phyloP scores from a whole-genome alignment of 1,140 invertebrate genomes.

The Drosophila miranda region DNA sequence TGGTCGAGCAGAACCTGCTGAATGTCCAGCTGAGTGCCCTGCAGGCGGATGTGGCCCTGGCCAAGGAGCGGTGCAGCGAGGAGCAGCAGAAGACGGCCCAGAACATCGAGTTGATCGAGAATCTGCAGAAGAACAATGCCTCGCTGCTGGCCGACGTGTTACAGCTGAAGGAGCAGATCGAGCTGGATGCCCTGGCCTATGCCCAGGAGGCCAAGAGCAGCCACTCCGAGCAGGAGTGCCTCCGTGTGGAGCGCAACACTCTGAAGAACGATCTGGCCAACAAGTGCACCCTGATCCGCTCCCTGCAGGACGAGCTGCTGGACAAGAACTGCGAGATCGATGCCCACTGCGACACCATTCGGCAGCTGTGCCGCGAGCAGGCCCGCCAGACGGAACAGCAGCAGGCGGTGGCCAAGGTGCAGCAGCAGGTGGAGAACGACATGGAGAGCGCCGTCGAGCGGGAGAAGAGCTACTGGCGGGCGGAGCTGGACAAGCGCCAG shows the following conservation, averaged over 20 bases:
- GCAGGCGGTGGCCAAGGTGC: slow-evolving; percentile 81
- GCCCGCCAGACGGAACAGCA: slow-evolving; percentile 78
- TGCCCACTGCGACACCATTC: slow-evolving; percentile 71
- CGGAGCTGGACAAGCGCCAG: slow-evolving; percentile 83
- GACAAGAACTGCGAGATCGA: slow-evolving; percentile 81
- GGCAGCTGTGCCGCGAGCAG: slow-evolving; percentile 77
- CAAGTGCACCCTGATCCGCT: slow-evolving; percentile 74
- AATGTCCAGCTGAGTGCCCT: slow-evolving; percentile 53
- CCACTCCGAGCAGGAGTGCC: slow-evolving; percentile 71
- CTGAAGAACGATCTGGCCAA: slow-evolving; percentile 81
- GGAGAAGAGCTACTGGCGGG: slow-evolving; percentile 81
- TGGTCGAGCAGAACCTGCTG: slow-evolving; percentile 37
- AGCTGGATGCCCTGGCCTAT: slow-evolving; percentile 75
- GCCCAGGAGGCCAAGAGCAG: slow-evolving; percentile 65
- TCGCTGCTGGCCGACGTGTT: slow-evolving; percentile 52
- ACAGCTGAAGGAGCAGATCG: slow-evolving; percentile 69
- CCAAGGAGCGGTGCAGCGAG: slow-evolving; percentile 35
- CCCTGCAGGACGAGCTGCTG: slow-evolving; percentile 79
- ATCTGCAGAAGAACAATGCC: slow-evolving; percentile 62
- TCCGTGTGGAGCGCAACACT: slow-evolving; percentile 78
- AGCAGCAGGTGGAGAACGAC: slow-evolving; percentile 82
- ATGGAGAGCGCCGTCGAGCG: slow-evolving; percentile 81
- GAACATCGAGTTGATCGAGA: slow-evolving; percentile 63
- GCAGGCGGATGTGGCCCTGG: slow-evolving; percentile 54
- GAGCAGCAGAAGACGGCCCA: slow-evolving; percentile 53